A percentile compares a stretch with the other conserved stretches of the same genome.
phyloP scores from a whole-genome alignment of 1,140 invertebrate genomes.

The Drosophila nigrodunni region DNA sequence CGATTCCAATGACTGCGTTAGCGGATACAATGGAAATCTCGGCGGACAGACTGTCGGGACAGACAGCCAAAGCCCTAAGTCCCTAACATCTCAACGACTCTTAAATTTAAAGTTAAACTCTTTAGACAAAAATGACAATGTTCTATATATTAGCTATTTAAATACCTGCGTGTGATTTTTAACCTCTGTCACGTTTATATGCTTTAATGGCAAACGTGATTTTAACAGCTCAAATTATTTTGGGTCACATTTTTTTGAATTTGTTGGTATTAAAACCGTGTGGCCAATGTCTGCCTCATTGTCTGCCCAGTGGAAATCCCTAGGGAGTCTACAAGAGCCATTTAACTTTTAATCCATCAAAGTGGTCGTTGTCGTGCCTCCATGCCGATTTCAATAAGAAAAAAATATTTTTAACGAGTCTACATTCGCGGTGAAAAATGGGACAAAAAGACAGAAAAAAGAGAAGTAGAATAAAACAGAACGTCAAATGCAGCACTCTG shows the following conservation, averaged over 20 bases:
- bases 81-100: background rate
- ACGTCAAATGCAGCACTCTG: constrained; percentile 29
- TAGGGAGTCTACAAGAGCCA: constrained; percentile 38
- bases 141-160: background rate
- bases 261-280: constrained; percentile 28
- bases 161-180: constrained; percentile 12
- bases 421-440: constrained; percentile 21
- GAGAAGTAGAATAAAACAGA: constrained; percentile 19
- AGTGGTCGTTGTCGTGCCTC: constrained; percentile 43
- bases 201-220: constrained; percentile 28
- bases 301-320: constrained; percentile 29
- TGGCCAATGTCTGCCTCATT: constrained; percentile 26
- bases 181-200: constrained; percentile 21
- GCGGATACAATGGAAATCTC: background rate
- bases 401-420: constrained; percentile 63
- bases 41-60: background rate
- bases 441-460: constrained; percentile 1
- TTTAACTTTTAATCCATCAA: constrained; percentile 80
- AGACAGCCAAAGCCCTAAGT: no score
- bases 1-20: constrained; percentile 22
- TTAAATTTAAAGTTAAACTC: background rate
- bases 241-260: constrained; percentile 26
- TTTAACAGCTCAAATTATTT: background rate
- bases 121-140: no score
- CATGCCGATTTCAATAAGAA: constrained; percentile 46